phyloP scores from a whole-genome alignment of 2,113 vertebrate species.

The Corydoras maculifer region DNA sequence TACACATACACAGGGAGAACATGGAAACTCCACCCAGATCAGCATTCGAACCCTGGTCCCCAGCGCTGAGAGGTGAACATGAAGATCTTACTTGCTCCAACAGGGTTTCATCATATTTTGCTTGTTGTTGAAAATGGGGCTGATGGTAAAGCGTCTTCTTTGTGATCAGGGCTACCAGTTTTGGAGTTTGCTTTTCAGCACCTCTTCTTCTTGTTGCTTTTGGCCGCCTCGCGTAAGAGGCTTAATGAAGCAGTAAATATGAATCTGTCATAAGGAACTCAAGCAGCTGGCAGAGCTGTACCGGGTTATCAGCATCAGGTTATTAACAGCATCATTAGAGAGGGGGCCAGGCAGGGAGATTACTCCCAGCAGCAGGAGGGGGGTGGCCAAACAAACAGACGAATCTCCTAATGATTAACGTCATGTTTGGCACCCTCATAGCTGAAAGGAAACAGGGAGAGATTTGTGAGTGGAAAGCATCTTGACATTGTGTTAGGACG shows the following conservation, averaged over 20 bases:
- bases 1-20: too few relatives aligned
- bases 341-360: slow-evolving; percentile 67
- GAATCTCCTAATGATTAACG: slow-evolving; percentile 29
- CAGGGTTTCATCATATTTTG: too few relatives aligned
- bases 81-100: too few relatives aligned
- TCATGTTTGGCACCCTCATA: too few relatives aligned
- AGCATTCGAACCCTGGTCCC: too few relatives aligned
- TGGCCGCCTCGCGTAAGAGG: slow-evolving; percentile 32
- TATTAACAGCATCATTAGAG: slow-evolving; percentile 80
- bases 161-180: slow-evolving; percentile 22
- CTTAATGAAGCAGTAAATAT: slow-evolving; percentile 87
- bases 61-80: too few relatives aligned
- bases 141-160: background rate
- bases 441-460: too few relatives aligned
- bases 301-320: slow-evolving; percentile 64
- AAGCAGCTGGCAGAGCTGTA: slow-evolving; percentile 77
- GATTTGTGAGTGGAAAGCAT: too few relatives aligned
- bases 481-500: too few relatives aligned
- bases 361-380: slow-evolving; percentile 64
- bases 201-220: slow-evolving; percentile 31
- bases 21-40: too few relatives aligned
- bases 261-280: slow-evolving; percentile 80
- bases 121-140: too few relatives aligned
- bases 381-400: slow-evolving; percentile 76
- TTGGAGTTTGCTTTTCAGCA: slow-evolving; percentile 6